Conservation (phyloP, 2,888 invertebrate genomes). For the Eupithecia dodoneata region DNA sequence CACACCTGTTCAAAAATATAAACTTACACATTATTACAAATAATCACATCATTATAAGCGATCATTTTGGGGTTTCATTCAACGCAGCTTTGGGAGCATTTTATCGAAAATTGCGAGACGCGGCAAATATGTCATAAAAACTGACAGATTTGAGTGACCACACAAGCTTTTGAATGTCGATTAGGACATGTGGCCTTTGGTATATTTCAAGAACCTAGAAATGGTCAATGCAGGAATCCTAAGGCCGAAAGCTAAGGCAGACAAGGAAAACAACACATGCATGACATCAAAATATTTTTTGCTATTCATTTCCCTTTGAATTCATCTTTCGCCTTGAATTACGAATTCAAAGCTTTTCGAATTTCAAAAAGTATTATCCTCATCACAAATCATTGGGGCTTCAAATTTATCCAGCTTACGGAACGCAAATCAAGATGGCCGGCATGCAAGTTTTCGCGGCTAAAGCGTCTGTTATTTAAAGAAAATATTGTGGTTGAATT, state of each 20-base stretch:
- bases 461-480: slow-evolving; percentile 35
- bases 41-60: background rate
- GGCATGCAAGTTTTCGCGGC: slow-evolving; percentile 26
- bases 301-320: slow-evolving; percentile 14
- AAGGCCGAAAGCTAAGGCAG: background rate
- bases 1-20: background rate
- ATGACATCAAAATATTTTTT: slow-evolving; percentile 10
- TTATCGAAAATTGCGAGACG: background rate
- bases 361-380: slow-evolving; percentile 18
- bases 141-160: background rate
- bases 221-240: background rate
- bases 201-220: background rate
- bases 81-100: background rate
- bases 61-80: background rate
- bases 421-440: slow-evolving; percentile 35
- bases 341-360: slow-evolving; percentile 10
- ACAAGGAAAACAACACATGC: background rate
- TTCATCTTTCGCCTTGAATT: background rate
- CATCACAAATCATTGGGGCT: slow-evolving; percentile 49
- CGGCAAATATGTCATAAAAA: background rate
- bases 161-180: background rate
- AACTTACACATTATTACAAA: background rate
- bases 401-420: slow-evolving; percentile 36
- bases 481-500: slow-evolving; percentile 57
- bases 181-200: background rate